Conservation (phyloP, 2,113 vertebrate genomes). For the Scalopus aquaticus region DNA sequence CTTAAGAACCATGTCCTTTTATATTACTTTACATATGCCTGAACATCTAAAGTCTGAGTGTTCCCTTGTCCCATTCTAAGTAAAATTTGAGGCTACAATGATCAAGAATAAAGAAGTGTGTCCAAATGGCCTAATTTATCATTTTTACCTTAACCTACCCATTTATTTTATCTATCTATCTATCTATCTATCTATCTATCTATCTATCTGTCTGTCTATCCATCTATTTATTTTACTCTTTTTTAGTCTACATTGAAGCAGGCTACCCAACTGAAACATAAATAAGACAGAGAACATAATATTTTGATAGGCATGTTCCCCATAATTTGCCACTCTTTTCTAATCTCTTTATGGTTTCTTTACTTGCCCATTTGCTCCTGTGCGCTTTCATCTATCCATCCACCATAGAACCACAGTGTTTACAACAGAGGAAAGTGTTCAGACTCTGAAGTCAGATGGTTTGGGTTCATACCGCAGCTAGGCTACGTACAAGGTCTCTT, state of each 20-base stretch:
- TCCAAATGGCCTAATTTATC: background rate
- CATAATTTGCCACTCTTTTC: background rate
- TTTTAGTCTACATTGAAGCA: background rate
- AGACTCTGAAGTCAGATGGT: background rate
- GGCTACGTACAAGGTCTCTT: background rate
- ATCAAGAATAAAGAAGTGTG: background rate
- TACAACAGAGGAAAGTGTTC: background rate
- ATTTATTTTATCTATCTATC: background rate
- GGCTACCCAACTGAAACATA: background rate
- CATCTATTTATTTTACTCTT: background rate
- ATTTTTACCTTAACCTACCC: background rate
- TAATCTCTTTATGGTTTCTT: background rate
- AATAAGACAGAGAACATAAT: background rate
- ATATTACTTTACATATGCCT: background rate
- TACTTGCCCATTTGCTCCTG: background rate
- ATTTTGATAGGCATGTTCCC: background rate
- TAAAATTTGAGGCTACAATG: background rate
- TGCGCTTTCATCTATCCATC: background rate
- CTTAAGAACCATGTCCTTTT: background rate
- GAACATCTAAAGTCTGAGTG: background rate
- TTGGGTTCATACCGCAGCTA: background rate
- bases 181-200: background rate
- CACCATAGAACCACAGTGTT: background rate
- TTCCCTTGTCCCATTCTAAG: background rate
- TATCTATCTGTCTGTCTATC: background rate